Base-by-base conservation (phyloP, 2,888 invertebrate genomes). In the Calliscelio sp. region DNA sequence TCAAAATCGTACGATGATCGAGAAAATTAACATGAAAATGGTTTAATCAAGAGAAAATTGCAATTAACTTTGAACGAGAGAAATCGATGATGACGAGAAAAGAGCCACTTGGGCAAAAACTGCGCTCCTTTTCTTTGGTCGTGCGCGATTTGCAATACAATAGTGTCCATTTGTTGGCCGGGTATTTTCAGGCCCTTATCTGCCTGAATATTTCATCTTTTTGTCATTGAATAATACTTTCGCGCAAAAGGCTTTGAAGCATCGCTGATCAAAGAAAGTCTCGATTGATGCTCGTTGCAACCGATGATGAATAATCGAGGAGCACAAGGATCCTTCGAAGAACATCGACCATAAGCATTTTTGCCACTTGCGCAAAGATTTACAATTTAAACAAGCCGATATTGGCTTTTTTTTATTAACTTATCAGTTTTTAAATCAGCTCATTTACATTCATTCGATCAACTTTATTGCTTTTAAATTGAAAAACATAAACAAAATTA, bases 301-400 rank as follows among this genome's bases (percentile, higher is more conserved):
- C 83, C 83, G 79, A 87, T 86, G 85, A 89, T 87, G 89, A 90
- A 90, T 90, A 90, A 90, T 90, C 87, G 87, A 89, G 85, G 41
- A 83, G 75, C 53, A 46, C 51, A 25, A 59, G 70, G 70, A 80
- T 75, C 41, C 74, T 85, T 28, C 59, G 22, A 46, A 68, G 61
- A 78, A 68, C 20, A n/a, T n/a, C 74, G 28, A 71, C 38, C 55
- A 63, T 79, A 84, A 78, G 83, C 77, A 80, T 68, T 83, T 82
- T 80, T 74, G 51, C 71, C n/a, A 51, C 25, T 25, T n/a, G 25
- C n/a, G 11, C 49, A n/a, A 51, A 49, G 10, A 5, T 44, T 44
- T 16, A 44, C 16, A 44, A 44, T 14, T 14, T 8, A 14, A 38
- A 44, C 4, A 44, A 38, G 11, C 11, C 38, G 14, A 38, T 38